Evolutionary conservation across 2,797 vertebrate genomes (phyloP).

Genomic region (Enteromius thamalakanensis): DNA sequence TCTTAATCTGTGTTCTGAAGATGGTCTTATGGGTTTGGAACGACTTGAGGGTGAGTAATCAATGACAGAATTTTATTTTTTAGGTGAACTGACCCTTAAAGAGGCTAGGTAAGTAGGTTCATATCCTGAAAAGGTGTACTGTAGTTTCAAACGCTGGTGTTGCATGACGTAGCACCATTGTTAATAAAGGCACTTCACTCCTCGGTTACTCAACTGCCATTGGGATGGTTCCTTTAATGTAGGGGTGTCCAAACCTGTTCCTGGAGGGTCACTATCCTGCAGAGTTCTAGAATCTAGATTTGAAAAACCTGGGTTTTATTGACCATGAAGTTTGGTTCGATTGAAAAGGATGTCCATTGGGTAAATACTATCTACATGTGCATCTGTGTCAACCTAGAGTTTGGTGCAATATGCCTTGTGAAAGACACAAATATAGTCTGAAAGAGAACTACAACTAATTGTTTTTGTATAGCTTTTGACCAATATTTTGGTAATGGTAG

Average conservation of each 20-base stretch:
- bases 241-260: not conserved
- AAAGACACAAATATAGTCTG: not conserved
- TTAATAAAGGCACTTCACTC: not conserved
- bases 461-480: not conserved
- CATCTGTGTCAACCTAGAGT: not conserved
- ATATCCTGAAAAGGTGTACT: not conserved
- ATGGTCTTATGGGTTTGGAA: too few relatives aligned
- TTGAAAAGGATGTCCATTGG: not conserved
- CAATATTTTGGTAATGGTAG: not conserved
- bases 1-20: too few relatives aligned
- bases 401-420: not conserved
- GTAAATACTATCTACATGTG: not conserved
- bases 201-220: not conserved
- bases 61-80: too few relatives aligned
- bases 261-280: not conserved
- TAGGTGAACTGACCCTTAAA: too few relatives aligned
- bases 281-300: not conserved
- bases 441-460: not conserved
- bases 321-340: not conserved
- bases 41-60: too few relatives aligned
- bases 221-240: not conserved
- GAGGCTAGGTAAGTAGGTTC: not conserved
- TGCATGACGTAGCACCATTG: not conserved
- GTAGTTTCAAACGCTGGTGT: not conserved
- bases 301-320: conserved; percentile 1